These are phyloP conservation scores for Drosophila pseudotalamancana DNA, from an alignment of 2,888 invertebrate species.

Conservation along the genomic window DNA sequence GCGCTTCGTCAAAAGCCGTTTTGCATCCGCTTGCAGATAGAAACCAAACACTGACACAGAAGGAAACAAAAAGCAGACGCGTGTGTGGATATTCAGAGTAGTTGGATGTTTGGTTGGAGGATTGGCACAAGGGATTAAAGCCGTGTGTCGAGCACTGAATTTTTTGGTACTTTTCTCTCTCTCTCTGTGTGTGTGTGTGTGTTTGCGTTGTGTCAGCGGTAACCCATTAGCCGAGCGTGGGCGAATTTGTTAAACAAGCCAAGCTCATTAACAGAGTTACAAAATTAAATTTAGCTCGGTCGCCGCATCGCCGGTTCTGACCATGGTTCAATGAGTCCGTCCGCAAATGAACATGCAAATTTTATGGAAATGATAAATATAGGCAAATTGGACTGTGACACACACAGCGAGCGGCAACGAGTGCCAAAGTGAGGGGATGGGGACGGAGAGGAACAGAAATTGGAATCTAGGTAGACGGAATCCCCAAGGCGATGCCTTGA, in stretches of 20 bases:
- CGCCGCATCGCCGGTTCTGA: slow-evolving; percentile 14
- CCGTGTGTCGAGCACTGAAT: background rate
- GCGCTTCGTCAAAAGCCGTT: slow-evolving; percentile 1
- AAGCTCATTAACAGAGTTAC: slow-evolving; percentile 71
- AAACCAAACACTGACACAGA: background rate
- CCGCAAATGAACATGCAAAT: slow-evolving; percentile 68
- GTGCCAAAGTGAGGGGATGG: background rate
- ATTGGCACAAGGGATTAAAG: background rate
- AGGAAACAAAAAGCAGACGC: background rate
- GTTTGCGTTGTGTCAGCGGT: background rate
- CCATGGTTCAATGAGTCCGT: slow-evolving; percentile 37
- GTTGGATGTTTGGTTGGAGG: slow-evolving; percentile 5
- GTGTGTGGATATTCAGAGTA: background rate
- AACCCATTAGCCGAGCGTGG: slow-evolving; percentile 30
- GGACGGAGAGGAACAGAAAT: background rate
- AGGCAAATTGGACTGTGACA: slow-evolving; percentile 24
- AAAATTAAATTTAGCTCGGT: slow-evolving; percentile 70
- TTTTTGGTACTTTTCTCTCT: background rate
- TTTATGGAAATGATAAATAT: slow-evolving; percentile 63
- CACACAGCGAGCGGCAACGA: too few relatives aligned
- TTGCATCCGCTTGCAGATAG: slow-evolving; percentile 5
- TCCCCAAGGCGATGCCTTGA: background rate
- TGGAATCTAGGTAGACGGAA: slow-evolving; percentile 5
- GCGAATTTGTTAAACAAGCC: slow-evolving; percentile 46
- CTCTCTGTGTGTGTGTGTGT: background rate